Evolutionary conservation across 1,140 invertebrate genomes (phyloP).

Genomic region (Philopotamus ludificatus): DNA sequence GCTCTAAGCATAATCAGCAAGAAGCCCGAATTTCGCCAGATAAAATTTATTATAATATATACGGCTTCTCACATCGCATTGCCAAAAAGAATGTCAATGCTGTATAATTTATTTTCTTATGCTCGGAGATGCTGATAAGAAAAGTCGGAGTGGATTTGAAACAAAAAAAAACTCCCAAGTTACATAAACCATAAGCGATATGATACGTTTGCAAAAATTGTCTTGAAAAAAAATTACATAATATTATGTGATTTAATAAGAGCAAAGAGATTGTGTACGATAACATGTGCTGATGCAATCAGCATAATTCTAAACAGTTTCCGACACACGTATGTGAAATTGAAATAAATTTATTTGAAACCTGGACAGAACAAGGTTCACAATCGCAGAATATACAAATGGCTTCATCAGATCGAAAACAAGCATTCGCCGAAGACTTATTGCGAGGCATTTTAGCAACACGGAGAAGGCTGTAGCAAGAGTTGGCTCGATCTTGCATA

Average conservation of each 20-base stretch:
- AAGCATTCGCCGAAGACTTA: background rate
- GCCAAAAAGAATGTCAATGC: background rate
- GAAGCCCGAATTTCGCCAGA: background rate
- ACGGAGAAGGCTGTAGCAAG: background rate
- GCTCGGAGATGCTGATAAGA: no score
- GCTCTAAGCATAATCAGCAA: background rate
- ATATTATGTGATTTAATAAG: no score
- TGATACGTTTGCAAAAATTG: no score
- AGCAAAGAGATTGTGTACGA: background rate
- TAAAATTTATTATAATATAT: background rate
- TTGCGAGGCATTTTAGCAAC: conserved; percentile 2
- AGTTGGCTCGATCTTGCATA: background rate
- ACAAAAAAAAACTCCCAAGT: no score
- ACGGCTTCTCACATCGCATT: background rate
- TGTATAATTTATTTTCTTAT: no score
- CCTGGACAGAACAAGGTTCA: background rate
- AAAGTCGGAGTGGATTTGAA: no score
- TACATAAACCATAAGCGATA: no score
- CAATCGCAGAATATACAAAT: conserved; percentile 13
- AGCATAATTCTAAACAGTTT: background rate
- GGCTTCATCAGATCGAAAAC: conserved; percentile 13
- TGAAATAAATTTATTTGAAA: background rate
- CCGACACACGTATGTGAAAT: background rate
- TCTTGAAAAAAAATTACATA: no score
- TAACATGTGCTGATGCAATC: background rate